Conservation (phyloP, 2,888 invertebrate genomes). For the Agrotis clavis region DNA sequence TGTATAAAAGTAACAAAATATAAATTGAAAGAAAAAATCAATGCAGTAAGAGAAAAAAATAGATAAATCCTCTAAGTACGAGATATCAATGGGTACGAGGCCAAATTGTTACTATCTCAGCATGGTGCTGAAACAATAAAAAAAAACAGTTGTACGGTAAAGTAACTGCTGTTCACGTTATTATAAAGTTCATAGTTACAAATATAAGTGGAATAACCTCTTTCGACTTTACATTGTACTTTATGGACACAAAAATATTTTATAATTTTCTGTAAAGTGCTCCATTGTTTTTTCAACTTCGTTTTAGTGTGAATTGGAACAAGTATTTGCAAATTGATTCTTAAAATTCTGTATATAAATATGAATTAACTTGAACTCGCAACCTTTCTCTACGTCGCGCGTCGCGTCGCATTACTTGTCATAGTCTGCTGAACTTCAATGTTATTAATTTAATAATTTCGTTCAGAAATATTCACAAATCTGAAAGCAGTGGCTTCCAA, state of each 20-base stretch:
- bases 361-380: conserved; percentile 6
- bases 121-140: too few relatives aligned
- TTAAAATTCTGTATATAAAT: conserved; percentile 15
- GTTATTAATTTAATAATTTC: conserved; percentile 20
- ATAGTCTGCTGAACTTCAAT: conserved; percentile 41
- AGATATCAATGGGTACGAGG: too few relatives aligned
- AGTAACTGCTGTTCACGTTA: not conserved
- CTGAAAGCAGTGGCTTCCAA: conserved; percentile 11
- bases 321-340: conserved; percentile 5
- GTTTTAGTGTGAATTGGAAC: not conserved
- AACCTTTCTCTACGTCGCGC: not conserved
- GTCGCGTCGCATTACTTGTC: not conserved
- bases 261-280: not conserved
- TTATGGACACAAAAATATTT: not conserved
- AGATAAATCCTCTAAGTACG: too few relatives aligned
- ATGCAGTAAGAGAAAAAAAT: too few relatives aligned
- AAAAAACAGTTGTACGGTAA: not conserved
- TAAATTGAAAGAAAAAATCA: too few relatives aligned
- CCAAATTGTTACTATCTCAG: too few relatives aligned
- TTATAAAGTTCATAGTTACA: not conserved
- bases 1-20: too few relatives aligned
- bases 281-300: not conserved
- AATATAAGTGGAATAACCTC: conserved; percentile 2
- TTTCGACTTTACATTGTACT: not conserved
- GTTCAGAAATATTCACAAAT: conserved; percentile 18